Base-by-base conservation (phyloP, 2,113 vertebrate genomes). In the Pica pica region DNA sequence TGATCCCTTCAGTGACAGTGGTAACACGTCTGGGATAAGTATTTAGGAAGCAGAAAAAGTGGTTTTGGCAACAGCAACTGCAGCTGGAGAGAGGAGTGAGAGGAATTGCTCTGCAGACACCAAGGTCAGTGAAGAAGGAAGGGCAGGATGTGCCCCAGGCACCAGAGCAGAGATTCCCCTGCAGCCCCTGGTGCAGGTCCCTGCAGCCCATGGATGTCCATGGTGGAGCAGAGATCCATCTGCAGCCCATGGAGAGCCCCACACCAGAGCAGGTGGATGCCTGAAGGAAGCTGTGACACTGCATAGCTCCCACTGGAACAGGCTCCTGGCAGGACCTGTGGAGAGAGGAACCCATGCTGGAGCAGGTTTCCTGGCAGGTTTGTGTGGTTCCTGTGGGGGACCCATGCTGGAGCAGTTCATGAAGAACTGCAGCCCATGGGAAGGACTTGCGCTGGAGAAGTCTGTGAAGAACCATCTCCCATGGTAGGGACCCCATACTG, bases 321-420 rank as follows among this genome's bases (percentile, higher is more conserved):
- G 60, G 16, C 10, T 83, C 6, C 15, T 83, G 50, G 46, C 39
- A 75, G 41, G 27, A 53, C 19, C 42, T 44, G 53, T 49, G 47
- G 27, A 39, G 41, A 46, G 30, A n/a, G 23, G 31, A 71, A 15
- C 26, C 50, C 44, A 31, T 0, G 2, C 41, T 79, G 53, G 27
- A 83, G 53, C 41, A 56, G 41, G 26, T 67, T 39, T 87, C 24
- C 18, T 53, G 64, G 21, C 21, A 30, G n/a, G 27, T 47, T 28
- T 70, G 35, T 23, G 23, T 76, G 31, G 23, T 15, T 15, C 4
- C 20, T 11, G 4, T 46, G 74, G 24, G 39, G 18, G 9, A 44
- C 11, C 28, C 37, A 46, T 0, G 0, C 50, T 39, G 59, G 39
- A 80, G 53, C 21, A 60, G n/a, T 28, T 41, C 1, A 27, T 53